Percentiles rank a stretch among this genome's conserved stretches.
Evolutionary conservation across 37 sponge, comb jelly and placozoan genomes (phyloP).

Genomic region (Bolinopsis microptera): DNA sequence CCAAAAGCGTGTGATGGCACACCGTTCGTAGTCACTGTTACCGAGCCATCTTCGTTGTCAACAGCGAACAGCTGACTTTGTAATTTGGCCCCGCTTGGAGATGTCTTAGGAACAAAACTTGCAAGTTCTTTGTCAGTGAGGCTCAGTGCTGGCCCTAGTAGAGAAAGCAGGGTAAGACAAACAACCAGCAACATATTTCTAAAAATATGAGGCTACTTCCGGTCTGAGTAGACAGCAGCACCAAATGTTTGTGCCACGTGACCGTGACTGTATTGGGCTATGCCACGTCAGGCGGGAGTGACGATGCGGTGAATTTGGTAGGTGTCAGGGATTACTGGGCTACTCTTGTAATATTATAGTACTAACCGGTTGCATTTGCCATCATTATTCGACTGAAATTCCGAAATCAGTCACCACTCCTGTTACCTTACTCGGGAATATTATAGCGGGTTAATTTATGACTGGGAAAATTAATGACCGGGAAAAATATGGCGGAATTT

Average conservation of each 20-base stretch:
- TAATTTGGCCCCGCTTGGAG: not conserved
- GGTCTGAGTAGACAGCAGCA: not conserved
- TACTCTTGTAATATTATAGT: no score
- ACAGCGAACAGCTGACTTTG: not conserved
- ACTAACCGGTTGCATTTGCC: no score
- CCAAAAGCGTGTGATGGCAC: not conserved
- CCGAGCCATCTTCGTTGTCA: not conserved
- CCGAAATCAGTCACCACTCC: no score
- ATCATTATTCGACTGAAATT: no score
- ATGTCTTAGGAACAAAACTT: not conserved
- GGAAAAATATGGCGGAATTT: no score
- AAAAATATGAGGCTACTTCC: not conserved
- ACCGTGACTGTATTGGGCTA: no score
- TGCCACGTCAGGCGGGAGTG: no score
- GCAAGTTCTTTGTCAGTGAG: not conserved
- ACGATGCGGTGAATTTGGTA: no score
- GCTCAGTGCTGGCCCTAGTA: not conserved
- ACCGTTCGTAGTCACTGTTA: not conserved
- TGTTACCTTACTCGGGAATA: no score
- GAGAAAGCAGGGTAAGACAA: not conserved
- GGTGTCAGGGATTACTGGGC: no score
- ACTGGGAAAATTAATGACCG: no score
- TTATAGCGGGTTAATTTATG: no score
- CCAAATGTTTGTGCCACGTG: not conserved
- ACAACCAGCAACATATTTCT: not conserved